A percentile compares a stretch with the other conserved stretches of the same genome.
phyloP scores from a whole-genome alignment of 1,140 invertebrate genomes.

The Trinorchestia longiramus region DNA sequence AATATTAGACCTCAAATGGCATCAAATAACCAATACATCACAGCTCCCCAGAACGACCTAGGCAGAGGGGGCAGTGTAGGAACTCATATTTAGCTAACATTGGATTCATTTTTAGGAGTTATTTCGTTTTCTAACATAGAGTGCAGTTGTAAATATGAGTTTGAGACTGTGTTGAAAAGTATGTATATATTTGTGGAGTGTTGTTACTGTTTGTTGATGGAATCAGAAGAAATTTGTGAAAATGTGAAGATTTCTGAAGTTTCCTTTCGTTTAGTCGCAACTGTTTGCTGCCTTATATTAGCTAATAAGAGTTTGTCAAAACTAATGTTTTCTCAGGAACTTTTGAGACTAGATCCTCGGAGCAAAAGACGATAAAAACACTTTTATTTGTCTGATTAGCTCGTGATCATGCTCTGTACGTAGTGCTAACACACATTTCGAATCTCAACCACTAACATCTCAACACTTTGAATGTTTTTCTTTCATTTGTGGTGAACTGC shows the following conservation, averaged over 20 bases:
- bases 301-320: background rate
- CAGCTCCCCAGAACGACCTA: conserved; percentile 59
- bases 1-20: conserved; percentile 55
- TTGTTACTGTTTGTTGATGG: background rate
- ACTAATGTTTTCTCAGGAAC: background rate
- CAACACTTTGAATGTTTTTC: background rate
- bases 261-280: background rate
- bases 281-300: conserved; percentile 24
- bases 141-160: conserved; percentile 20
- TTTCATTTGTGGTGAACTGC: no score
- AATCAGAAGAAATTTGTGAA: background rate
- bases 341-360: background rate
- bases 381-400: background rate
- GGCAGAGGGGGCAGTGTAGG: conserved; percentile 58
- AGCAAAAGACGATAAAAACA: background rate
- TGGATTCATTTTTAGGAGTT: background rate
- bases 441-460: background rate
- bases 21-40: conserved; percentile 63
- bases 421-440: background rate
- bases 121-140: background rate
- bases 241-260: background rate
- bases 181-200: conserved; percentile 14
- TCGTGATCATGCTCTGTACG: background rate
- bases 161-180: background rate
- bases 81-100: conserved; percentile 59